Conservation (phyloP, 1,140 invertebrate species). For the Saccostrea cuccullata region DNA sequence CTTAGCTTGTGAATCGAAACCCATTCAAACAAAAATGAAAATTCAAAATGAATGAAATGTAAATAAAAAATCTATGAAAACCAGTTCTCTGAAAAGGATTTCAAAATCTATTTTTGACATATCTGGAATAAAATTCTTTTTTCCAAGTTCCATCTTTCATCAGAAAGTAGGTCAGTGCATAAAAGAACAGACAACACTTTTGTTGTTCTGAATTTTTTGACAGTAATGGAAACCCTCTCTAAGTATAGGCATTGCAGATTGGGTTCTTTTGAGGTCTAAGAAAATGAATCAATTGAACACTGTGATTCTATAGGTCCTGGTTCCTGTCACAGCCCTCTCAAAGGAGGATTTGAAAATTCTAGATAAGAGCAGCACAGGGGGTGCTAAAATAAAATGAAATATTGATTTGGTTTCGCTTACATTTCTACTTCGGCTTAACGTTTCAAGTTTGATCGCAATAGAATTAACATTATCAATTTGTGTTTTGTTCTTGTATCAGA, state of each 20-base stretch:
- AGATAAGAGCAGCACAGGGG: constrained; percentile 29
- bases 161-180: not conserved
- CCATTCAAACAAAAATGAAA: not conserved
- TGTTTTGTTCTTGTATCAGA: constrained; percentile 28
- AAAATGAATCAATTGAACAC: constrained; percentile 33
- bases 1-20: not conserved
- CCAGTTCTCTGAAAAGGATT: not conserved
- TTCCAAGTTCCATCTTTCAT: not conserved
- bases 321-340: not conserved
- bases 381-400: constrained; percentile 35
- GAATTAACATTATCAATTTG: constrained; percentile 33
- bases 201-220: not conserved
- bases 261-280: constrained; percentile 19
- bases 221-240: not conserved
- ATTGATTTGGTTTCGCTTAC: constrained; percentile 29
- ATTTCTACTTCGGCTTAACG: constrained; percentile 25
- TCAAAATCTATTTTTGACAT: not conserved
- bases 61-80: not conserved
- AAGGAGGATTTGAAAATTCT: constrained; percentile 27
- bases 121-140: not conserved
- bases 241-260: not conserved
- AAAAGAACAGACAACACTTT: constrained; percentile 8
- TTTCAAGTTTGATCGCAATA: constrained; percentile 35
- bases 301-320: constrained; percentile 4
- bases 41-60: not conserved